Percentiles rank a stretch among this genome's conserved stretches.
Conservation (phyloP, 2,113 vertebrate genomes). For the Syngnathoides biaculeatus region DNA sequence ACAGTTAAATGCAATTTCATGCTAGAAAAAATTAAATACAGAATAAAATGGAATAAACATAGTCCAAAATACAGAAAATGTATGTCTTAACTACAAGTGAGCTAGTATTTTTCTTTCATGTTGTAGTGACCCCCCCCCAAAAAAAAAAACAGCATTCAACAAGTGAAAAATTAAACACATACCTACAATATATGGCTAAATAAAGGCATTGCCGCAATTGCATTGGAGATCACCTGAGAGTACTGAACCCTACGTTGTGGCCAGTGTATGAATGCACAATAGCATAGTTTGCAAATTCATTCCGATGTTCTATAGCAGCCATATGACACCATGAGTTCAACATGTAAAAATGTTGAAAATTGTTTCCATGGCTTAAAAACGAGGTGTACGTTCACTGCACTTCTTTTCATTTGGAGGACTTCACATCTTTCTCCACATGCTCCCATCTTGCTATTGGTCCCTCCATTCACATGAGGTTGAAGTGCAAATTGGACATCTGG, state of each 20-base stretch:
- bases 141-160: too few species aligned
- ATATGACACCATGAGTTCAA: not conserved
- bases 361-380: not conserved
- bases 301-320: not conserved
- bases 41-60: too few species aligned
- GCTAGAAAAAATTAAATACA: too few species aligned
- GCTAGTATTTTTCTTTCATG: too few species aligned
- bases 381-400: slow-evolving; percentile 13
- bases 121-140: too few species aligned
- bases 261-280: not conserved
- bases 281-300: slow-evolving; percentile 2
- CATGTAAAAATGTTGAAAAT: not conserved
- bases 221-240: too few species aligned
- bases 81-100: too few species aligned
- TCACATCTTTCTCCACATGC: slow-evolving; percentile 48
- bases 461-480: slow-evolving; percentile 74
- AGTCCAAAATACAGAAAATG: too few species aligned
- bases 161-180: too few species aligned
- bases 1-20: too few species aligned
- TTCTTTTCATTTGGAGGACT: slow-evolving; percentile 52
- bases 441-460: slow-evolving; percentile 53
- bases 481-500: slow-evolving; percentile 82
- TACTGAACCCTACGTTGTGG: not conserved
- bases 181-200: too few species aligned
- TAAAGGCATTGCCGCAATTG: too few species aligned